Conservation (phyloP, 1,140 invertebrate genomes). For the Tetragnatha versicolor region DNA sequence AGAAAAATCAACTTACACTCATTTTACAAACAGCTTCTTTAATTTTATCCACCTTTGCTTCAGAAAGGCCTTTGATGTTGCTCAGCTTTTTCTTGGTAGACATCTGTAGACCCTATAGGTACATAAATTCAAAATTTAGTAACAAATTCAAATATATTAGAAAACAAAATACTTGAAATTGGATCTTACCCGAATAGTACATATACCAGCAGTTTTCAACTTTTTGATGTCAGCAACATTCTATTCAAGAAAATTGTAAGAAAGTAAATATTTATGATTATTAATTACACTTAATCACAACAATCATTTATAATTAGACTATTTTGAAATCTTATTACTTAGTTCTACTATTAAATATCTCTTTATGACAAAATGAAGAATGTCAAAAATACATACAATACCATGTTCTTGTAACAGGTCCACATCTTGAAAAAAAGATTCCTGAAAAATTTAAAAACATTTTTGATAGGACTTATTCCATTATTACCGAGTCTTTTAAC, state of each 20-base stretch:
- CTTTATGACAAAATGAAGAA: neutral
- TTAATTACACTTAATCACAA: neutral
- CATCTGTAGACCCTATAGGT: conserved; percentile 76
- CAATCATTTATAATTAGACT: neutral
- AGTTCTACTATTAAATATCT: too few species aligned
- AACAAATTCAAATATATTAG: neutral
- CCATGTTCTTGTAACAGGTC: conserved; percentile 68
- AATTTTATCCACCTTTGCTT: conserved; percentile 83
- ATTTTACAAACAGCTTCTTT: conserved; percentile 73
- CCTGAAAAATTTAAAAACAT: conserved; percentile 57
- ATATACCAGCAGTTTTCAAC: conserved; percentile 78
- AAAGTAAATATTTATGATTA: neutral
- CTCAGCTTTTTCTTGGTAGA: conserved; percentile 76
- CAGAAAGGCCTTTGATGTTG: conserved; percentile 79
- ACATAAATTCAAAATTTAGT: neutral
- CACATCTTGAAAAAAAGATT: conserved; percentile 68
- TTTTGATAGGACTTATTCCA: neutral
- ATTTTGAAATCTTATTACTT: too few species aligned
- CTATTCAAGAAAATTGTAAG: conserved; percentile 56
- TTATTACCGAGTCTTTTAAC: too few species aligned
- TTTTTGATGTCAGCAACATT: conserved; percentile 76
- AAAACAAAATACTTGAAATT: neutral
- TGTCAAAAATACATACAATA: conserved; percentile 65
- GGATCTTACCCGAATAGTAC: conserved; percentile 71
- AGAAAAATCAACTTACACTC: neutral